A percentile compares a stretch with the other conserved stretches of the same genome.
These are phyloP conservation scores for Lithophane semibrunnea DNA, from an alignment of 2,888 invertebrate genomes.

Conservation along the genomic window DNA sequence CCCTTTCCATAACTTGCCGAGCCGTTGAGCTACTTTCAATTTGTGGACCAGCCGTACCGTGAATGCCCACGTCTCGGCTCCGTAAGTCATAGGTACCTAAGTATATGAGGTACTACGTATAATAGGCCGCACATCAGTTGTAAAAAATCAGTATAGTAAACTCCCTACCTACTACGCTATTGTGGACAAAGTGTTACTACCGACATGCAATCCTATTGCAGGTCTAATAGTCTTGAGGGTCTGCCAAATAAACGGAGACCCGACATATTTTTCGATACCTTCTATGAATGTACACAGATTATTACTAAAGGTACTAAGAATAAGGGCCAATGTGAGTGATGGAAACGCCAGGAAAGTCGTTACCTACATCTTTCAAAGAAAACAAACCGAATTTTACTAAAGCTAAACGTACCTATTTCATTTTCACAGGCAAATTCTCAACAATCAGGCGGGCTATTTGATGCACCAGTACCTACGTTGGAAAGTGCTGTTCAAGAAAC, in stretches of 20 bases:
- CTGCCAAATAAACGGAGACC: not conserved
- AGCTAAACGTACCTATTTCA: not conserved
- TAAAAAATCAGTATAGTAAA: not conserved
- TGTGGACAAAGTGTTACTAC: too few relatives aligned
- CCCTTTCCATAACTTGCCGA: not conserved
- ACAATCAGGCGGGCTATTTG: conserved; percentile 72
- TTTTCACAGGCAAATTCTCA: conserved; percentile 39
- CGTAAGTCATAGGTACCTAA: not conserved
- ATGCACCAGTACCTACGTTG: conserved; percentile 74
- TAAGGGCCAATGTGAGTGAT: too few relatives aligned
- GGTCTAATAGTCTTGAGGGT: not conserved
- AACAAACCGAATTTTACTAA: not conserved
- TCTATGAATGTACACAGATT: not conserved
- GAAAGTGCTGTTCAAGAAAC: conserved; percentile 83
- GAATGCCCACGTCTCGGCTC: not conserved
- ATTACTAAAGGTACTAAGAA: not conserved
- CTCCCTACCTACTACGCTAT: too few relatives aligned
- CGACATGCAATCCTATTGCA: too few relatives aligned
- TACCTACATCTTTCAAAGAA: not conserved
- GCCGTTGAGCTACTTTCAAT: not conserved
- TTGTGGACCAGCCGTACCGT: not conserved
- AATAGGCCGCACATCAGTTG: too few relatives aligned
- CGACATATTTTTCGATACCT: not conserved
- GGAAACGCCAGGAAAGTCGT: not conserved
- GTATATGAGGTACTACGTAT: not conserved